Percentiles rank a stretch among this genome's conserved stretches.
Evolutionary conservation across 2,113 vertebrate genomes (phyloP).

Genomic region (Chaetodon trifascialis): DNA sequence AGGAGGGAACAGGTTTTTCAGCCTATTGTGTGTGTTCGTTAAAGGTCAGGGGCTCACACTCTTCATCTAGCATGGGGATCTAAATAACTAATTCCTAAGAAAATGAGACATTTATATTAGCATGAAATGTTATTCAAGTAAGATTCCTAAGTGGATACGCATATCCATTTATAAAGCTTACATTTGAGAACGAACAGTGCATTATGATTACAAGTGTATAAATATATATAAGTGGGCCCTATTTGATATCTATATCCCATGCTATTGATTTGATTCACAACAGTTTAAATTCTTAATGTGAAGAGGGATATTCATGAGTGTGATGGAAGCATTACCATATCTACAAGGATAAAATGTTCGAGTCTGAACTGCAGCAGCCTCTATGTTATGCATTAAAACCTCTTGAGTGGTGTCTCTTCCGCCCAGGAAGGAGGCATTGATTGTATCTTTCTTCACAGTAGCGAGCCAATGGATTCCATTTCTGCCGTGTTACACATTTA

Average conservation of each 20-base stretch:
- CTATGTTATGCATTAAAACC: background rate
- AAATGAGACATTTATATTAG: background rate
- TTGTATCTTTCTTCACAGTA: slow-evolving; percentile 7
- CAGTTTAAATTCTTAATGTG: background rate
- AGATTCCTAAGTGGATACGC: background rate
- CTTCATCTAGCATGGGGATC: background rate
- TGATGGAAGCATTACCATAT: slow-evolving; percentile 3
- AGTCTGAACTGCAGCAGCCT: background rate
- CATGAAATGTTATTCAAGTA: background rate
- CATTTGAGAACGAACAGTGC: background rate
- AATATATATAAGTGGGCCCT: background rate
- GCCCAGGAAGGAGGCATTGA: background rate
- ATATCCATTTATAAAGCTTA: slow-evolving; percentile 2
- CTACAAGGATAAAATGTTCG: slow-evolving; percentile 13
- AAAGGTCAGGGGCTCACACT: background rate
- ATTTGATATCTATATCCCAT: background rate
- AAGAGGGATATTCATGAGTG: background rate
- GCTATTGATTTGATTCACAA: slow-evolving; percentile 7
- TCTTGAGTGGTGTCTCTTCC: background rate
- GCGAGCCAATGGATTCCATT: slow-evolving; percentile 1
- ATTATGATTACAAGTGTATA: background rate
- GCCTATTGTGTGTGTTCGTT: background rate
- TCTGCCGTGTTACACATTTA: background rate
- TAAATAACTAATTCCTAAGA: background rate
- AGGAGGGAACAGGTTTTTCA: background rate